A percentile compares a stretch with the other conserved stretches of the same genome.
These are phyloP conservation scores for Drosophila mulleri DNA, from an alignment of 2,888 invertebrate genomes.

Conservation along the genomic window DNA sequence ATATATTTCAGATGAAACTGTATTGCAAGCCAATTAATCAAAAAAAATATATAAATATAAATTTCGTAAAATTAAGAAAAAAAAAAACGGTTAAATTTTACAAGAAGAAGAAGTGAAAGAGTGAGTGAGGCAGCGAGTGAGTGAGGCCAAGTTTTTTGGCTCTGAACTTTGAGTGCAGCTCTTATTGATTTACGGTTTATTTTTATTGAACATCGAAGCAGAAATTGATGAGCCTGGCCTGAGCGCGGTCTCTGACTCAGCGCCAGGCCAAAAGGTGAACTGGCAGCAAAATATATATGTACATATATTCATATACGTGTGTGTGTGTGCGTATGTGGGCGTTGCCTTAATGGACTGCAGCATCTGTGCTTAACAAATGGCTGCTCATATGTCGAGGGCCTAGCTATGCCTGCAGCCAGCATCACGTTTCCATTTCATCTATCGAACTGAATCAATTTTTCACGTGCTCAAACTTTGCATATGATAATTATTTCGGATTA, in stretches of 20 bases:
- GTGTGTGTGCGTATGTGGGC: conserved; percentile 39
- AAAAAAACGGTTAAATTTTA: conserved; percentile 61
- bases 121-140: not conserved
- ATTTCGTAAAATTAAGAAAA: conserved; percentile 6
- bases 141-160: conserved; percentile 29
- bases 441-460: conserved; percentile 23
- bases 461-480: conserved; percentile 27
- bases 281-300: conserved; percentile 18
- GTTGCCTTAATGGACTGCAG: conserved; percentile 54
- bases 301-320: conserved; percentile 7
- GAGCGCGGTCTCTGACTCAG: conserved; percentile 41
- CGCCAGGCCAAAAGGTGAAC: conserved; percentile 75
- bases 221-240: conserved; percentile 69
- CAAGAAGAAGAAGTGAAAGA: conserved; percentile 29
- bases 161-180: conserved; percentile 63
- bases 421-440: conserved; percentile 16
- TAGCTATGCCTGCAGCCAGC: not conserved
- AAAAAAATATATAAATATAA: conserved; percentile 33
- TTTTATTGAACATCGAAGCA: conserved; percentile 67
- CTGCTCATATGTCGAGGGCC: conserved; percentile 32
- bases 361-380: conserved; percentile 46
- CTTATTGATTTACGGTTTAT: conserved; percentile 79
- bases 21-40: conserved; percentile 71
- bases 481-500: conserved; percentile 36
- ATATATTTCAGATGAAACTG: conserved; percentile 58